A percentile compares a stretch with the other conserved stretches of the same genome.
Evolutionary conservation across 1,140 invertebrate species (phyloP).

Genomic region (Theocolax elegans): DNA sequence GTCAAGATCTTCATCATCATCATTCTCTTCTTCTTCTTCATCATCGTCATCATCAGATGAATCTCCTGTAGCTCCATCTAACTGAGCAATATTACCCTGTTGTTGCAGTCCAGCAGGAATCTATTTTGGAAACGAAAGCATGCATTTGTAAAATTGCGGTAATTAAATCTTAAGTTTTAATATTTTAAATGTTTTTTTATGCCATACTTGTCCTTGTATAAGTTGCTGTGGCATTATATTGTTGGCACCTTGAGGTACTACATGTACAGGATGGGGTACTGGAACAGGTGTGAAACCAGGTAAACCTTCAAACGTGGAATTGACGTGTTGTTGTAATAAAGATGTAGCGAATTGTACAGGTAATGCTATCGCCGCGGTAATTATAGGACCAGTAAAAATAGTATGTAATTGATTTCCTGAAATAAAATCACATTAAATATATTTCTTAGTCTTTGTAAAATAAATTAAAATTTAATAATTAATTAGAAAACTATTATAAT

Average conservation of each 20-base stretch:
- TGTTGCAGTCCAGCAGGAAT: constrained; percentile 35
- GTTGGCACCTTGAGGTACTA: constrained; percentile 53
- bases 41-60: constrained; percentile 83
- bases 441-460: too few relatives aligned
- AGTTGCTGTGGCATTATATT: constrained; percentile 53
- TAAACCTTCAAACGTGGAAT: constrained; percentile 76
- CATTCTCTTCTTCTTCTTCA: constrained; percentile 82
- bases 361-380: constrained; percentile 86
- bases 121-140: neutral
- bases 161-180: too few relatives aligned
- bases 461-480: too few relatives aligned
- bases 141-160: neutral
- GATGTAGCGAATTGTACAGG: constrained; percentile 81
- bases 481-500: too few relatives aligned
- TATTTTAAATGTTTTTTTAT: too few relatives aligned
- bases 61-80: constrained; percentile 80
- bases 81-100: constrained; percentile 66
- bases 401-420: constrained; percentile 72
- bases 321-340: constrained; percentile 87
- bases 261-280: constrained; percentile 57
- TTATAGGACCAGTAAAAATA: constrained; percentile 84
- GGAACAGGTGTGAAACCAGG: constrained; percentile 62
- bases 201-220: constrained; percentile 53
- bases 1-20: constrained; percentile 74
- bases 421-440: too few relatives aligned